A percentile compares a stretch with the other conserved stretches of the same genome.
Evolutionary conservation across 2,113 vertebrate species (phyloP).

Genomic region (Orientallactaga bullata): DNA sequence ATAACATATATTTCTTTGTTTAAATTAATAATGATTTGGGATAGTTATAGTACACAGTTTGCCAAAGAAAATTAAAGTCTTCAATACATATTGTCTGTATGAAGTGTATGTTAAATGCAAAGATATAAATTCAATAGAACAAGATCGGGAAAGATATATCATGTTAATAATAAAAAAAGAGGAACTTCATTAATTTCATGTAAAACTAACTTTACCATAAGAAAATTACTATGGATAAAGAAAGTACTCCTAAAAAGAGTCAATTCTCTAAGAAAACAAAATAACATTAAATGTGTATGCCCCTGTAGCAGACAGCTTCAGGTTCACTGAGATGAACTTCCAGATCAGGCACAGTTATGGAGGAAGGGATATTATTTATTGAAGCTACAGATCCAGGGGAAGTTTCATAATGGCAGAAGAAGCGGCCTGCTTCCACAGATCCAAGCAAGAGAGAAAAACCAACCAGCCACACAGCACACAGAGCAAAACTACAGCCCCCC

Average conservation of each 20-base stretch:
- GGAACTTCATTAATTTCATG: neutral
- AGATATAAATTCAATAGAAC: neutral
- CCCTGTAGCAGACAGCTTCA: no score
- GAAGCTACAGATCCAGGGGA: no score
- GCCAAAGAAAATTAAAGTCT: neutral
- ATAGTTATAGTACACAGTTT: neutral
- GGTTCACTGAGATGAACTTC: no score
- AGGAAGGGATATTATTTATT: no score
- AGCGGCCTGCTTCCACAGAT: no score
- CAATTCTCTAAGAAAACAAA: slow-evolving; percentile 18
- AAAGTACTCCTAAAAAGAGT: neutral
- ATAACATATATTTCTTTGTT: neutral
- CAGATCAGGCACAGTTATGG: no score
- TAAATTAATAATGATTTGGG: neutral
- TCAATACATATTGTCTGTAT: neutral
- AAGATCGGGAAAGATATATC: neutral
- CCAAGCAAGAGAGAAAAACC: no score
- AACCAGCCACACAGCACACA: no score
- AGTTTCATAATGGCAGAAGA: no score
- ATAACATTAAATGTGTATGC: slow-evolving; percentile 10
- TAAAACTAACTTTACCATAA: neutral
- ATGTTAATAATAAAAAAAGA: neutral
- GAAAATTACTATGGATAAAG: neutral
- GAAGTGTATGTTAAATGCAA: neutral
- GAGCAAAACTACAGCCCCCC: no score